These are phyloP conservation scores for Hiodon alosoides DNA, from an alignment of 2,113 vertebrate genomes.

Conservation along the genomic window DNA sequence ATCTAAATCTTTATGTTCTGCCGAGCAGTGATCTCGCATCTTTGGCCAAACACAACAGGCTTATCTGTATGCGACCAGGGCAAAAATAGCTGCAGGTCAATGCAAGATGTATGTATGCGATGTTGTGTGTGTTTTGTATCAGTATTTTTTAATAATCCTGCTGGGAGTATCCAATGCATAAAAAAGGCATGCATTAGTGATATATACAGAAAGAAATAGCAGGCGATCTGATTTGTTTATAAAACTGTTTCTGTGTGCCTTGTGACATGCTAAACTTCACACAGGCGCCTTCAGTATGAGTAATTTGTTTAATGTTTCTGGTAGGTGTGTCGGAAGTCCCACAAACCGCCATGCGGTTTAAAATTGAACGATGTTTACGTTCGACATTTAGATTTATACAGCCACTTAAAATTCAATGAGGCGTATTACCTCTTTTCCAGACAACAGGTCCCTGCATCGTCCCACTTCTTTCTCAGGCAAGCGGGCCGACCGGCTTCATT, in stretches of 20 bases:
- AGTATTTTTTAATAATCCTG: too few species aligned
- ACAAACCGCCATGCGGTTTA: constrained; percentile 5
- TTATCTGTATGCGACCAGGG: too few species aligned
- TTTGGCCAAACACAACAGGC: too few species aligned
- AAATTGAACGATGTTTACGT: constrained; percentile 22
- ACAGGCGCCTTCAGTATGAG: not conserved
- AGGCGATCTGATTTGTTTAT: not conserved
- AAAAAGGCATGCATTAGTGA: too few species aligned
- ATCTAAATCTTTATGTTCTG: too few species aligned
- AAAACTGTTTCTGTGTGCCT: not conserved
- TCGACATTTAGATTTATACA: constrained; percentile 19
- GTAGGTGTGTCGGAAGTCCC: not conserved
- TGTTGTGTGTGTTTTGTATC: too few species aligned
- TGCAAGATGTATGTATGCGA: too few species aligned
- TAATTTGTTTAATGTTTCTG: constrained; percentile 19
- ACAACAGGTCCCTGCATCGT: not conserved
- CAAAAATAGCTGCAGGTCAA: too few species aligned
- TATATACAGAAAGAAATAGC: too few species aligned
- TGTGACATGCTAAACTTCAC: not conserved
- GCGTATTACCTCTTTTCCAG: constrained; percentile 11
- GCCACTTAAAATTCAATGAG: constrained; percentile 20
- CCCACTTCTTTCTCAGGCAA: not conserved
- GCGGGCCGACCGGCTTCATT: not conserved
- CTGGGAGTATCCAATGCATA: too few species aligned
- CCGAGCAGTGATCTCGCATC: too few species aligned